Percentiles rank a stretch among this genome's conserved stretches.
These are phyloP conservation scores for Ceriagrion tenellum DNA, from an alignment of 2,888 invertebrate genomes.

Conservation along the genomic window DNA sequence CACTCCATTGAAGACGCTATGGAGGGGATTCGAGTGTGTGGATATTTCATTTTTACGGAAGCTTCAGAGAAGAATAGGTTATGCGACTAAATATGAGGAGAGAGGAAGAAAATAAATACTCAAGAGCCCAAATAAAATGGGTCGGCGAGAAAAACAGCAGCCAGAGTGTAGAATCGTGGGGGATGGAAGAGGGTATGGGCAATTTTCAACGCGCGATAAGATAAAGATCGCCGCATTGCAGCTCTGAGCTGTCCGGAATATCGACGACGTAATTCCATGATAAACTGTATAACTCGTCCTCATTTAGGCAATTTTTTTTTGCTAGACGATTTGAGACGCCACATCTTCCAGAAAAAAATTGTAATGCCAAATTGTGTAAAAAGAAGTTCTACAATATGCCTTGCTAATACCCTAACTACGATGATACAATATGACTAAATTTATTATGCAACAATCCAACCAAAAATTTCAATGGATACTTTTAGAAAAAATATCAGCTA, in stretches of 20 bases:
- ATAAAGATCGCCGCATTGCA: slow-evolving; percentile 32
- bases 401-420: too few species aligned
- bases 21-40: slow-evolving; percentile 3
- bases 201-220: slow-evolving; percentile 6
- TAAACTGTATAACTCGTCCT: background rate
- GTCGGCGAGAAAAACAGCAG: slow-evolving; percentile 3
- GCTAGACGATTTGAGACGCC: too few species aligned
- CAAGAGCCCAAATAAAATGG: background rate
- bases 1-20: slow-evolving; percentile 28
- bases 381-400: too few species aligned
- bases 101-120: background rate
- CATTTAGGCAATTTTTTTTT: background rate
- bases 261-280: background rate
- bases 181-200: too few species aligned
- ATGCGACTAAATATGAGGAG: slow-evolving; percentile 17
- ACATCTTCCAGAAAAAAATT: too few species aligned
- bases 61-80: background rate
- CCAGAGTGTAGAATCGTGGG: background rate
- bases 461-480: too few species aligned
- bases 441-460: too few species aligned
- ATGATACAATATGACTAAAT: too few species aligned
- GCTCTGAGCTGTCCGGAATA: background rate
- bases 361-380: too few species aligned
- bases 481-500: too few species aligned
- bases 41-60: slow-evolving; percentile 25